Evolutionary conservation across 2,113 vertebrate genomes (phyloP), one percentile per base, ranked within the genome.

Genomic region (Tympanuchus pallidicinctus): DNA sequence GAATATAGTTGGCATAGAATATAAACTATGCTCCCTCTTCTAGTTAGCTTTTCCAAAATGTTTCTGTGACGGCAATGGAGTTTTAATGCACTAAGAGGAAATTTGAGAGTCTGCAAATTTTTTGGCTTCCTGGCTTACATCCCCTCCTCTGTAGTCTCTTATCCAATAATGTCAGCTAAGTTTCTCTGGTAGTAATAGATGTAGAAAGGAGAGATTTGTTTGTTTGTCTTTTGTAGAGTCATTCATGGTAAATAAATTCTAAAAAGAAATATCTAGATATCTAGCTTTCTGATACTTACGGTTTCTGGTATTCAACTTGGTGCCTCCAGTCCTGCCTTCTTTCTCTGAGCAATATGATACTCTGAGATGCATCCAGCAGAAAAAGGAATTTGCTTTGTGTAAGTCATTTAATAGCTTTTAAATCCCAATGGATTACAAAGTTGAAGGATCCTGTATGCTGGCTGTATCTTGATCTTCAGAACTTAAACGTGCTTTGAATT

Each of bases 321-420:
- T 96, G 87, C 85, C 69, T 92, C 87, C 50, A 78, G 47, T 91
- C 59, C 78, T 88, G 63, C 48, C 65, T 86, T 67, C 32, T 84
- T 82, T 86, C 56, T 90, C 52, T 85, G n/a, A 36, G 81, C 67
- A 91, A 87, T 81, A n/a, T 87, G 82, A 95, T 95, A 82, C 65
- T 67, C 73, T 79, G 52, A 92, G 94, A 93, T 93, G 84, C 65
- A 76, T 85, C 94, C 85, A 94, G 50, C 84, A 94, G 69, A 93
- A 90, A 92, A 91, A 87, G 88, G 94, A 93, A 90, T 92, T 93
- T 83, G 71, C 82, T 92, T 93, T 95, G 87, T 93, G 85, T 93
- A 93, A 92, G 90, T 95, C 88, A 96, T 93, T 88, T 95, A 96
- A 93, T 94, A 94, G 84, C 91, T 93, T 94, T 94, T 76, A 88